Conservation (phyloP, 2,797 vertebrate genomes). For the Ispidina lecontei region DNA sequence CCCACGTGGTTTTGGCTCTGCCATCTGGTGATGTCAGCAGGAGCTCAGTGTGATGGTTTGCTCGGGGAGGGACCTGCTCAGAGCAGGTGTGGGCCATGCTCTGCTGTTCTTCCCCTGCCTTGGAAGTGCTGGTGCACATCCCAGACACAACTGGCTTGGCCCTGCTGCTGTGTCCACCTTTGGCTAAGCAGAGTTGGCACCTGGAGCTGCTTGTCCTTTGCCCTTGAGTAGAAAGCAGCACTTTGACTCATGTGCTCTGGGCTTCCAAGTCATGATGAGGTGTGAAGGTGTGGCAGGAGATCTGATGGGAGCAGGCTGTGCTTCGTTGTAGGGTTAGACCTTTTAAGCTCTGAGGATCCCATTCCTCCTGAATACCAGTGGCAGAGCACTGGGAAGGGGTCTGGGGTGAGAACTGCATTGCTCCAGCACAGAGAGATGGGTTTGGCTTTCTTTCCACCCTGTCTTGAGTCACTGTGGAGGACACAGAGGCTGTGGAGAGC, state of each 20-base stretch:
- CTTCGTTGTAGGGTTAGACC: background rate
- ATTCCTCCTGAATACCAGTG: background rate
- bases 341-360: background rate
- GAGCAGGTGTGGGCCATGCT: accelerated
- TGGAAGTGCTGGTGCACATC: accelerated
- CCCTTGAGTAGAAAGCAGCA: background rate
- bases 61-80: accelerated
- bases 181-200: background rate
- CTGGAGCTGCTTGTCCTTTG: constrained; percentile 7
- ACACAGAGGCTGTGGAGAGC: background rate
- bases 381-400: background rate
- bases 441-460: background rate
- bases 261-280: background rate
- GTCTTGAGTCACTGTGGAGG: background rate
- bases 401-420: background rate
- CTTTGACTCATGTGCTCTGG: background rate
- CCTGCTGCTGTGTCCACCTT: background rate
- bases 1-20: background rate
- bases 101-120: background rate
- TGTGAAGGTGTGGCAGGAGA: background rate
- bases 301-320: background rate
- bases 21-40: background rate
- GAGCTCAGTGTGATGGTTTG: background rate
- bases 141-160: background rate
- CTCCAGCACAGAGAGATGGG: background rate